Evolutionary conservation across 2,113 vertebrate genomes (phyloP).

Genomic region (Erythrolamprus reginae): DNA sequence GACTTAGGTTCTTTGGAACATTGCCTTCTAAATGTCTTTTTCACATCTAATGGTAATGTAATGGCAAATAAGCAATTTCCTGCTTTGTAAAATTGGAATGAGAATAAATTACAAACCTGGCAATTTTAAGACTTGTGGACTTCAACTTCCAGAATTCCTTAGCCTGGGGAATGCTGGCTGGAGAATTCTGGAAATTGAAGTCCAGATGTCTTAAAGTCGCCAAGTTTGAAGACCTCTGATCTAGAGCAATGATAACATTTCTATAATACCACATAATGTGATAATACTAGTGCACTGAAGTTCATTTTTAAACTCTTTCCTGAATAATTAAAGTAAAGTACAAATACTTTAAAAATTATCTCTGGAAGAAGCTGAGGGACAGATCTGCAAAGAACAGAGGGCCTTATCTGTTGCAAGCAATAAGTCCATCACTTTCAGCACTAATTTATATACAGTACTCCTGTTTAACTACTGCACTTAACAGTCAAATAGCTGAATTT

Average conservation of each 20-base stretch:
- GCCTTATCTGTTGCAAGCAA: neutral
- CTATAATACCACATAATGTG: neutral
- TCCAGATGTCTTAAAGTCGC: too few species aligned
- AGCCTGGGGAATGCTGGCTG: too few species aligned
- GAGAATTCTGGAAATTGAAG: too few species aligned
- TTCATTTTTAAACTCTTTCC: neutral
- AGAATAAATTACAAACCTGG: too few species aligned
- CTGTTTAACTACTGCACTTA: neutral
- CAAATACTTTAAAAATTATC: neutral
- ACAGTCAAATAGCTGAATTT: neutral
- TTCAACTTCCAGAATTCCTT: too few species aligned
- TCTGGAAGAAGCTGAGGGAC: neutral
- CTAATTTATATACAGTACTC: neutral
- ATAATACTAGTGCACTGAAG: neutral
- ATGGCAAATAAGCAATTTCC: neutral
- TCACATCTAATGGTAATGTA: neutral
- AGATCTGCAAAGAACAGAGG: neutral
- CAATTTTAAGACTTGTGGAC: too few species aligned
- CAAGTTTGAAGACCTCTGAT: too few species aligned
- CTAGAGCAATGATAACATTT: neutral
- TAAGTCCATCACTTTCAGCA: neutral
- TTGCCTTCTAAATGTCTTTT: neutral
- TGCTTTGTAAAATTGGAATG: neutral
- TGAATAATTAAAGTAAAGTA: neutral
- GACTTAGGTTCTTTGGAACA: neutral